Percentiles rank a stretch among this genome's conserved stretches.
Conservation (phyloP, 2,797 vertebrate species). For the Parotocinclus haroldoi region DNA sequence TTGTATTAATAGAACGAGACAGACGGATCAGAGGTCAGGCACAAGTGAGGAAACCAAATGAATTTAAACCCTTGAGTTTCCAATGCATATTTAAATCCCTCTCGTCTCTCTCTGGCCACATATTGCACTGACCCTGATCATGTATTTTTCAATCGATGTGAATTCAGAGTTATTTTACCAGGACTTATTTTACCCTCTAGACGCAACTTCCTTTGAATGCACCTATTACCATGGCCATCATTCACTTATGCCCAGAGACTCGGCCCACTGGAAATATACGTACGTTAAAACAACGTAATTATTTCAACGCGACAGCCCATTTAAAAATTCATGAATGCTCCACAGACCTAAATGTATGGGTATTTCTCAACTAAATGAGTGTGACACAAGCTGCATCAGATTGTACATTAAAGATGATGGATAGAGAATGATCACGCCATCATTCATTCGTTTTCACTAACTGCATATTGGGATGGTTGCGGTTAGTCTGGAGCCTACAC, state of each 20-base stretch:
- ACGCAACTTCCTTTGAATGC: constrained; percentile 56
- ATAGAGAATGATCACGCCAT: no score
- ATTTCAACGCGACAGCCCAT: constrained; percentile 12
- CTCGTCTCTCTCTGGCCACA: constrained; percentile 6
- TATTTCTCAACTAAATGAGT: not conserved
- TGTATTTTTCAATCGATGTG: constrained; percentile 58
- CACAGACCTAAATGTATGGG: constrained; percentile 11
- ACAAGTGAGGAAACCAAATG: constrained; percentile 57
- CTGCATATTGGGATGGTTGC: no score
- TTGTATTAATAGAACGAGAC: not conserved
- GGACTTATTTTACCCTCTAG: constrained; percentile 50
- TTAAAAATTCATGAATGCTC: constrained; percentile 13
- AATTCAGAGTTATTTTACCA: constrained; percentile 69
- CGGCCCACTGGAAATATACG: constrained; percentile 52
- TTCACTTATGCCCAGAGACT: constrained; percentile 60
- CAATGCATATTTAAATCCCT: constrained; percentile 64
- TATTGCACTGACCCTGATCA: not conserved
- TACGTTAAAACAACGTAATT: constrained; percentile 4
- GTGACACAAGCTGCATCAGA: constrained; percentile 4
- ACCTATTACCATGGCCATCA: constrained; percentile 69
- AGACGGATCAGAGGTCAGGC: constrained; percentile 36
- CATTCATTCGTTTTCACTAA: no score
- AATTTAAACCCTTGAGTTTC: constrained; percentile 56
- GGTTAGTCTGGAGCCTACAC: no score
- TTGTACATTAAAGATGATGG: constrained; percentile 5